Evolutionary conservation across 1,140 invertebrate species (phyloP), one percentile per base, ranked within the genome.

Genomic region (Cherax destructor): DNA sequence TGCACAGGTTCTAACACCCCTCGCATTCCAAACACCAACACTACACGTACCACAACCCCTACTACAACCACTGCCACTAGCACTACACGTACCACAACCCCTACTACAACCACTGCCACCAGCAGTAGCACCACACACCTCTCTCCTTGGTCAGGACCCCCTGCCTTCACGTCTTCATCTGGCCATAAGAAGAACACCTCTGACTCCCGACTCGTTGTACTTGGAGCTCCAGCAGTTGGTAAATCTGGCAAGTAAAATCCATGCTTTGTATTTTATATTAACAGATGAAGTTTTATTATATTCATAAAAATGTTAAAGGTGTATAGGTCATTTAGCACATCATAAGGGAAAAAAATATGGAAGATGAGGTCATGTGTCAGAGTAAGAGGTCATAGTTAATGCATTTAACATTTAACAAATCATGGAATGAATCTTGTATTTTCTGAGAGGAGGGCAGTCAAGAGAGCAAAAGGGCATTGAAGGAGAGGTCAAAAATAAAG

Each of bases 171-270:
- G 1, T 47, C 89, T 7, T 50, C 69, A 3, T 18, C 47, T 5
- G 50, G 30, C 4, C 47, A 79, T 59, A 80, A 86, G 24, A 88
- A 84, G 72, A 83, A 61, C n/a, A 59, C 50, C 24, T 21, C 24
- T 10, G 91, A 92, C 6, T 88, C 91, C 0, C 83, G 86, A 72
- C 80, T 92, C 6, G 91, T 92, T 18, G 91, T 92, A 21, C 24
- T 92, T 3, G 91, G 91, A 1, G 56, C 50, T 10, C 91, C 91
- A 4, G 81, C 78, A 24, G 91, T 92, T 4, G 91, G 91, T 3
- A 92, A 92, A 72, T 92, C 91, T 72, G 91, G 91, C 88, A 11
- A 83, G 88, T 41, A 56, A 56, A 56, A 56, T 41, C 30, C 30
- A 41, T 41, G 0, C 30, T 41, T 41, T 41, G 30, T 41, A 2